Percentiles rank a stretch among this genome's conserved stretches.
Conservation (phyloP, 64 coral and sea anemone genomes). For the Pocillopora damicornis region DNA sequence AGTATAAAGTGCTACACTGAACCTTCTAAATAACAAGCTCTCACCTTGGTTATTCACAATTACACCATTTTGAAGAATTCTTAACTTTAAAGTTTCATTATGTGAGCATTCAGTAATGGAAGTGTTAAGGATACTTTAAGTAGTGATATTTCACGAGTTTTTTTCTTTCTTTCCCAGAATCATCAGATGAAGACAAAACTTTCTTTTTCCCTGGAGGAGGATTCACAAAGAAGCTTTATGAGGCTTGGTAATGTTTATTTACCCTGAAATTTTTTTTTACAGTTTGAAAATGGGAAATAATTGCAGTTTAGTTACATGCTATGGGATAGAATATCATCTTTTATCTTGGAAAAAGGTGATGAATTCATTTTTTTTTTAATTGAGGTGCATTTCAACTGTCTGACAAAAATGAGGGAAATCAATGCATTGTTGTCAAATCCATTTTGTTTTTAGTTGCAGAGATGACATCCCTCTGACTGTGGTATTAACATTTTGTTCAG, state of each 20-base stretch:
- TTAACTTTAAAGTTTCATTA: too few relatives aligned
- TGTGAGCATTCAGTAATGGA: not conserved
- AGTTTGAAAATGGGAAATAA: not conserved
- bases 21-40: too few relatives aligned
- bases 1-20: too few relatives aligned
- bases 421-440: not conserved
- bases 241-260: not conserved
- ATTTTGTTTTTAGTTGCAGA: conserved; percentile 43
- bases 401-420: too few relatives aligned
- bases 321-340: not conserved
- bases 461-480: conserved; percentile 64
- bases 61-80: too few relatives aligned
- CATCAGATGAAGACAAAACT: not conserved
- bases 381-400: too few relatives aligned
- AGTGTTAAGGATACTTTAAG: not conserved
- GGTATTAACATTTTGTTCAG: conserved; percentile 76
- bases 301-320: not conserved
- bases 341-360: too few relatives aligned
- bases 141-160: not conserved
- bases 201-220: conserved; percentile 29
- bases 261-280: too few relatives aligned
- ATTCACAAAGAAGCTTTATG: conserved; percentile 26
- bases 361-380: too few relatives aligned
- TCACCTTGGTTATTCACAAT: too few relatives aligned
- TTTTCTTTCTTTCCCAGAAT: not conserved